Conservation (phyloP, 2,888 invertebrate species). For the Listrodromus nycthemerus region DNA sequence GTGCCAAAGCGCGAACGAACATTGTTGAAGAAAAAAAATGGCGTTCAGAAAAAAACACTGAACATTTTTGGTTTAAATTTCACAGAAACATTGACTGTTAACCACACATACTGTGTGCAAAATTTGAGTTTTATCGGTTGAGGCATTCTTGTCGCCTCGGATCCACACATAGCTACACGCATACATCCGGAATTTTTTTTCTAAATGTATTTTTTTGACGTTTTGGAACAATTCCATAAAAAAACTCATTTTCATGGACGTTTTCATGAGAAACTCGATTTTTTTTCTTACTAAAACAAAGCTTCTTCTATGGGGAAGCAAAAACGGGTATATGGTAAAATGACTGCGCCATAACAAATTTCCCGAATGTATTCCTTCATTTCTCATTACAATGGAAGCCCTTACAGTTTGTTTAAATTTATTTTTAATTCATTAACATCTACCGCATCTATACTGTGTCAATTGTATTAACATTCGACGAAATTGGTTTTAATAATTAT, state of each 20-base stretch:
- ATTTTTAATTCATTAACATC: conserved; percentile 44
- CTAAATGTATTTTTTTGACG: no score
- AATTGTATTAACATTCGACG: conserved; percentile 70
- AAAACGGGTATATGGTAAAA: conserved; percentile 6
- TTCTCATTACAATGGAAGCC: conserved; percentile 78
- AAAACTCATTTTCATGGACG: background rate
- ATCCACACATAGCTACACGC: no score
- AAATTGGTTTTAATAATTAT: conserved; percentile 66
- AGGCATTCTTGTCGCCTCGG: no score
- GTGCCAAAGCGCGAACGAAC: no score
- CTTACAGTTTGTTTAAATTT: conserved; percentile 74
- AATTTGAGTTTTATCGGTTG: no score
- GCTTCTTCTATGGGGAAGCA: background rate
- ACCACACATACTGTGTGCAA: no score
- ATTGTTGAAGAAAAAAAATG: no score
- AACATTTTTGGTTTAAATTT: no score
- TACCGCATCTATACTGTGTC: conserved; percentile 68
- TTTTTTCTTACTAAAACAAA: background rate
- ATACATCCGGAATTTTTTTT: no score
- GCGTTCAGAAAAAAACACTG: no score
- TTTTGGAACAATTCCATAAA: no score
- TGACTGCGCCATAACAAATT: conserved; percentile 72
- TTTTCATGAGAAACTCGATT: conserved; percentile 32
- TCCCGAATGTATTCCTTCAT: conserved; percentile 74
- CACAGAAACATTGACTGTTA: no score